Conservation (phyloP, 1,140 invertebrate genomes). For the Hesperophylax magnus region DNA sequence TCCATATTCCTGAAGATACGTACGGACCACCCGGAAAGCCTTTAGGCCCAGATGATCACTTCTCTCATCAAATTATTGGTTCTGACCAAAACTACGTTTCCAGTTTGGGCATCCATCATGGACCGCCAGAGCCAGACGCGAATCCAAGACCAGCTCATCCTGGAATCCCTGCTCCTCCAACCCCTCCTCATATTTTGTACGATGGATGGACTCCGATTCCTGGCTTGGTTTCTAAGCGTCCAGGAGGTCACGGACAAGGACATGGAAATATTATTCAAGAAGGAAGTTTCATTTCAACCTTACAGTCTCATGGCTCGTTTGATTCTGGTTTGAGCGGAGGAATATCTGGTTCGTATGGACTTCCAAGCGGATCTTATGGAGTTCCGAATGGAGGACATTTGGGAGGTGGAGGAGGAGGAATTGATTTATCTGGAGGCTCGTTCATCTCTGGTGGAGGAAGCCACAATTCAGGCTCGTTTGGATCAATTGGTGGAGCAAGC, state of each 20-base stretch:
- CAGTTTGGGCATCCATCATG: slow-evolving; percentile 68
- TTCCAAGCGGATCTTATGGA: slow-evolving; percentile 55
- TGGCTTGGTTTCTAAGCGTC: slow-evolving; percentile 67
- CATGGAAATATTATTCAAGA: slow-evolving; percentile 51
- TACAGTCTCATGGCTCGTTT: slow-evolving; percentile 28
- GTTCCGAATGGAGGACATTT: slow-evolving; percentile 61
- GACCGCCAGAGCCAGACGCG: slow-evolving; percentile 70
- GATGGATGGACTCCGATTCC: slow-evolving; percentile 89
- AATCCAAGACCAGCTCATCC: slow-evolving; percentile 72
- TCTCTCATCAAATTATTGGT: slow-evolving; percentile 41
- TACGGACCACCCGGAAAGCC: slow-evolving; percentile 67
- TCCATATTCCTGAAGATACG: slow-evolving; percentile 65
- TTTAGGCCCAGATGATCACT: slow-evolving; percentile 60
- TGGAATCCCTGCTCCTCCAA: slow-evolving; percentile 79
- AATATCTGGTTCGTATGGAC: slow-evolving; percentile 59
- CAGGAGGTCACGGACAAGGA: slow-evolving; percentile 15
- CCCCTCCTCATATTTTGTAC: slow-evolving; percentile 82
- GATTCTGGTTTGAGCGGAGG: slow-evolving; percentile 32
- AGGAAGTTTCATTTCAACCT: slow-evolving; percentile 51
- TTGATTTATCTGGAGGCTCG: background rate
- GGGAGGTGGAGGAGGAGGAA: slow-evolving; percentile 6
- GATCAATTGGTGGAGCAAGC: background rate
- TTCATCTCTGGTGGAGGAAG: background rate
- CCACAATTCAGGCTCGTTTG: background rate
- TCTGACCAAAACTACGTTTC: slow-evolving; percentile 63